These are phyloP conservation scores for Phylloscopus trochiloides DNA, from an alignment of 2,113 vertebrate genomes.

Conservation along the genomic window DNA sequence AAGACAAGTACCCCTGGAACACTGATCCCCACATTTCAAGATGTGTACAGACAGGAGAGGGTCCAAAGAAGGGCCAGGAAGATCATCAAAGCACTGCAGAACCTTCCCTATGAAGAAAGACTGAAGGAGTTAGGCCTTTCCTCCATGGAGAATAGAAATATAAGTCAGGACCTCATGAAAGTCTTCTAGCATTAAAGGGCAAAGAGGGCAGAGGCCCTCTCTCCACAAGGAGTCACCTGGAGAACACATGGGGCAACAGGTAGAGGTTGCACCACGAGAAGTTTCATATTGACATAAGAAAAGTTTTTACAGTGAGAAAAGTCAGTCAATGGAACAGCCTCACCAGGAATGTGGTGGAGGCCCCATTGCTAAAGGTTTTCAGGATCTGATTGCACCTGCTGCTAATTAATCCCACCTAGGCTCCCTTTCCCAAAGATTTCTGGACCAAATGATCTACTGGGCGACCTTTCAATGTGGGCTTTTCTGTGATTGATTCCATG, in stretches of 20 bases:
- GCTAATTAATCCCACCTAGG: neutral
- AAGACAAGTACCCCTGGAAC: neutral
- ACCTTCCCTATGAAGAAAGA: neutral
- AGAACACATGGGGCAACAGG: neutral
- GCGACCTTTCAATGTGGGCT: rapidly evolving
- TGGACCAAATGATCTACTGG: neutral
- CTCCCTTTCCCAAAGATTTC: neutral
- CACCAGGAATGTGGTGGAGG: rapidly evolving
- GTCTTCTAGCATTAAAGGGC: neutral
- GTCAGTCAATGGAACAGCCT: neutral
- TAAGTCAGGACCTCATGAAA: neutral
- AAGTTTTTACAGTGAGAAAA: neutral
- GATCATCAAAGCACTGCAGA: neutral
- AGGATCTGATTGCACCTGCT: neutral
- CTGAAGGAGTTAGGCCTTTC: neutral
- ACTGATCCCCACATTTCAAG: neutral
- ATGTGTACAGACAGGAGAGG: neutral
- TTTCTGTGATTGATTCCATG: neutral
- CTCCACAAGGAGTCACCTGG: neutral
- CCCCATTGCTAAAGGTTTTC: neutral
- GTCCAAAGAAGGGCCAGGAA: neutral
- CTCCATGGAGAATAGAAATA: neutral
- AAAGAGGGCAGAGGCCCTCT: neutral
- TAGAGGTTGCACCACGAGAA: neutral
- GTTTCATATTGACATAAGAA: neutral